phyloP scores from a whole-genome alignment of 2,113 vertebrate species.

The Oreamnos americanus region DNA sequence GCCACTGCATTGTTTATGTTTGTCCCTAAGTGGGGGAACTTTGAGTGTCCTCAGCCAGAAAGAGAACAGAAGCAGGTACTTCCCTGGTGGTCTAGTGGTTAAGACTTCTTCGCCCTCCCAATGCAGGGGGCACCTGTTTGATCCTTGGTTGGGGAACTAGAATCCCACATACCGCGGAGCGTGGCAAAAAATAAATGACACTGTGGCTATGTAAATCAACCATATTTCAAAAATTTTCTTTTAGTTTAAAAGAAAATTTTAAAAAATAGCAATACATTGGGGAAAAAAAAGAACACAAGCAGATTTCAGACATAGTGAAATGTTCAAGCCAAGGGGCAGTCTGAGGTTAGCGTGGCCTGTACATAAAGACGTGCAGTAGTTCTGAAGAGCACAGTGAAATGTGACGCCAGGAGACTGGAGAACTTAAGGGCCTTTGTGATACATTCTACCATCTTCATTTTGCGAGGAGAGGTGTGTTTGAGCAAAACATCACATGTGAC shows the following conservation, averaged over 20 bases:
- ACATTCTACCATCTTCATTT: background rate
- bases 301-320: background rate
- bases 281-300: background rate
- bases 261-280: background rate
- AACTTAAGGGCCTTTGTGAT: background rate
- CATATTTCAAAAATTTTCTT: background rate
- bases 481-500: background rate
- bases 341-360: background rate
- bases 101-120: background rate
- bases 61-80: background rate
- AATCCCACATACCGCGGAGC: fast-evolving
- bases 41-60: background rate
- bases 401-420: background rate
- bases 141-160: background rate
- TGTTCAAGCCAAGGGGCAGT: background rate
- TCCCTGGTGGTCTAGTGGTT: background rate
- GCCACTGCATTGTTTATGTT: no score
- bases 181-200: background rate
- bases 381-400: background rate
- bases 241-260: background rate
- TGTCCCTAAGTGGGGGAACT: background rate
- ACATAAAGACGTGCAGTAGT: background rate
- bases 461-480: background rate
- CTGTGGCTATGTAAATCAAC: background rate
- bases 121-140: background rate